Base-by-base conservation (phyloP, 2,888 invertebrate species). In the Hymenopus coronatus region DNA sequence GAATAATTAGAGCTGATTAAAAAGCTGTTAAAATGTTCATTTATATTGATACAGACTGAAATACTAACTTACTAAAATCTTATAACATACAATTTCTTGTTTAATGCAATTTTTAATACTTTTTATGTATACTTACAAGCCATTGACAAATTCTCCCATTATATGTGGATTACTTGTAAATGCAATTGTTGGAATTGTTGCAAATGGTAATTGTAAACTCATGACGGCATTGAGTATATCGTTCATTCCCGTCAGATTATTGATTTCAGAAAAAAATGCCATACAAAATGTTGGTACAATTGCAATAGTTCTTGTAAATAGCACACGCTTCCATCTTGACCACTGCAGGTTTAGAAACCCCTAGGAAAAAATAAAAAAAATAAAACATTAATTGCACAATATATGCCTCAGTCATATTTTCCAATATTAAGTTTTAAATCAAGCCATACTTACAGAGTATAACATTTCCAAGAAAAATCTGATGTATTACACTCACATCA, bases 181-280 rank as follows among this genome's bases (percentile, higher is more conserved):
- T 0, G 98, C 97, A 89, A 98, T 96, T 1, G 97, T 96, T 9
- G 98, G 98, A 90, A 98, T 94, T 4, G 97, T 95, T 1, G 98
- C 98, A 92, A 98, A 98, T 0, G 98, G 98, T 90, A 98, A 93
- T 92, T 98, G 98, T 33, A 98, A 93, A 91, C 97, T 96, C 97
- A 98, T 97, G 20, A 98, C 95, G 0, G 97, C 97, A 93, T 98
- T 98, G 82, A 98, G 93, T 81, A 96, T 93, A 92, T 98, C 98
- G 93, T 98, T 98, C 97, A 98, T 96, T 30, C 94, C 94, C 4
- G 96, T 96, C 89, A 98, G 93, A 91, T 97, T 95, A 85, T 95
- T 93, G 91, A 97, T 95, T 90, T 95, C 92, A 91, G 95, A 95
- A 92, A 95, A 96, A 92, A 95, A 95, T 0, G 97, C 96, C 83